phyloP scores from a whole-genome alignment of 2,888 invertebrate species.

The Drosophila pseudotakahashii region DNA sequence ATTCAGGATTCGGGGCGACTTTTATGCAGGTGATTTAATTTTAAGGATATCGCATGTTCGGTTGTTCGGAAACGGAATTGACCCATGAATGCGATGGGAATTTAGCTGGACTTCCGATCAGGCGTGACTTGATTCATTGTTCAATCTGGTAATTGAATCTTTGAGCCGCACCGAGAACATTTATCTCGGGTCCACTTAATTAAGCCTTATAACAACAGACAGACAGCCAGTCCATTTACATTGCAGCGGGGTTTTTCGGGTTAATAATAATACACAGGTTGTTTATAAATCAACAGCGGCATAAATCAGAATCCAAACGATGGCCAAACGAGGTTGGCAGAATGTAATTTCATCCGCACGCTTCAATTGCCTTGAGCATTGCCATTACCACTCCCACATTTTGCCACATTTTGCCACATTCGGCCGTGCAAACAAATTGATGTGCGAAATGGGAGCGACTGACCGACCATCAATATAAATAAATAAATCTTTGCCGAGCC shows the following conservation, averaged over 20 bases:
- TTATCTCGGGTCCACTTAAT: constrained; percentile 25
- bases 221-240: constrained; percentile 48
- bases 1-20: constrained; percentile 4
- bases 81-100: too few species aligned
- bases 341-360: constrained; percentile 71
- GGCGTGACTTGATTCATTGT: constrained; percentile 9
- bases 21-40: constrained; percentile 32
- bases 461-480: constrained; percentile 73
- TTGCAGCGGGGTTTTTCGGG: constrained; percentile 47
- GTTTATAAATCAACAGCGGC: constrained; percentile 74
- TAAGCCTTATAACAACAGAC: constrained; percentile 19
- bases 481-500: constrained; percentile 76
- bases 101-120: not conserved
- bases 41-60: constrained; percentile 19
- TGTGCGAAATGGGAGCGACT: constrained; percentile 41
- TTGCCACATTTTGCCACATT: constrained; percentile 13
- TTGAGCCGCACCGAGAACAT: constrained; percentile 1
- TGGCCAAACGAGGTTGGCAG: constrained; percentile 50
- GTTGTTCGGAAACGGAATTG: constrained; percentile 1
- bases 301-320: constrained; percentile 68
- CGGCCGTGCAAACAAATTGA: constrained; percentile 62
- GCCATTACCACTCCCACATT: constrained; percentile 14
- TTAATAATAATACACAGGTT: constrained; percentile 75
- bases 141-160: constrained; percentile 20
- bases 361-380: constrained; percentile 77